phyloP scores from a whole-genome alignment of 2,113 vertebrate genomes.

The Campylomormyrus numenius region DNA sequence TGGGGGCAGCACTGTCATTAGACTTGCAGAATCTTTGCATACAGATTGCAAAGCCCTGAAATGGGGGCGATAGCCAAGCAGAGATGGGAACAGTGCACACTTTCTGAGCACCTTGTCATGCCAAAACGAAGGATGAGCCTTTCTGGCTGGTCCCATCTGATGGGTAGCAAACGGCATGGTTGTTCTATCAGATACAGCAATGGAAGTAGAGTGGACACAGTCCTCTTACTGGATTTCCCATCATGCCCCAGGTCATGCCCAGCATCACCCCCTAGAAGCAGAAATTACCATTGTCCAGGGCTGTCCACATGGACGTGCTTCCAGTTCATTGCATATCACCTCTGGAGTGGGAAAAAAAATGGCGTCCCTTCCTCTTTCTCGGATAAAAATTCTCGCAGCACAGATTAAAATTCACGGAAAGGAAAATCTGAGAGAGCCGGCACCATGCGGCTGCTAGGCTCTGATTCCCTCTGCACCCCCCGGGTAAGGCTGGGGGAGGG shows the following conservation, averaged over 20 bases:
- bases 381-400: background rate
- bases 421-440: background rate
- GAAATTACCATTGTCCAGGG: background rate
- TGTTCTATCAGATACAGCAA: background rate
- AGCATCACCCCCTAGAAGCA: background rate
- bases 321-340: background rate
- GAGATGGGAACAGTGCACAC: background rate
- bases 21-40: too few species aligned
- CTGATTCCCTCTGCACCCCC: constrained; percentile 12
- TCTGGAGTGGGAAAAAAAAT: background rate
- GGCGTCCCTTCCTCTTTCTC: background rate
- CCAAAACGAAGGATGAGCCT: background rate
- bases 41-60: background rate
- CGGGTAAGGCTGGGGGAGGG: background rate
- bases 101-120: background rate
- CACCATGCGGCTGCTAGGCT: background rate
- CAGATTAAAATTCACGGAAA: background rate
- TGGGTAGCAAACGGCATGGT: background rate
- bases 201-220: background rate
- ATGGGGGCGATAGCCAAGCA: background rate
- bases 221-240: background rate
- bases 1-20: background rate
- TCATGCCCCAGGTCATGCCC: background rate
- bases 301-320: background rate
- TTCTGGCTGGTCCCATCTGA: background rate